Percentiles rank a stretch among this genome's conserved stretches.
phyloP scores from a whole-genome alignment of 2,797 vertebrate genomes.

The Pseudochromis fuscus region DNA sequence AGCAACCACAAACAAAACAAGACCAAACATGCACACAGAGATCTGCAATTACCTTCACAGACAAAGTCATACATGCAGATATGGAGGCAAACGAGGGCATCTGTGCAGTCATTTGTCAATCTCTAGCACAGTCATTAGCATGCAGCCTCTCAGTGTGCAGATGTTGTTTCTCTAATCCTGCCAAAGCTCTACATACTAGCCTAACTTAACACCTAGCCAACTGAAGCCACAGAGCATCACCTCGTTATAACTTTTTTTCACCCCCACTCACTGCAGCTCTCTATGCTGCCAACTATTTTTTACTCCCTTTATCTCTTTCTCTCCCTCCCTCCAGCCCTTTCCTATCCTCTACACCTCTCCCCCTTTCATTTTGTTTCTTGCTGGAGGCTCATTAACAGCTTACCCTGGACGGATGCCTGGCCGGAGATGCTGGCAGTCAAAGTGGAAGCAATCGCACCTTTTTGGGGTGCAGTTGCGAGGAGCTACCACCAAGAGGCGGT shows the following conservation, averaged over 20 bases:
- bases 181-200: slow-evolving; percentile 40
- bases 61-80: slow-evolving; percentile 1
- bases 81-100: neutral
- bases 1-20: neutral
- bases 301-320: neutral
- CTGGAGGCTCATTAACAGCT: slow-evolving; percentile 70
- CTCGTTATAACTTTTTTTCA: slow-evolving; percentile 53
- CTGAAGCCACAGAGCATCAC: slow-evolving; percentile 43
- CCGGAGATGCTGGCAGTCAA: slow-evolving; percentile 56
- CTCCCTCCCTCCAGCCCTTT: slow-evolving; percentile 31
- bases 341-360: slow-evolving; percentile 31
- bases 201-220: slow-evolving; percentile 40
- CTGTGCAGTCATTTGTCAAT: slow-evolving; percentile 32
- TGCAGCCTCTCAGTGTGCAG: slow-evolving; percentile 30
- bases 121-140: slow-evolving; percentile 34
- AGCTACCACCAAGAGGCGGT: slow-evolving; percentile 54
- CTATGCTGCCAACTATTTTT: slow-evolving; percentile 37
- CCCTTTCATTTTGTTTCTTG: slow-evolving; percentile 54
- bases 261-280: slow-evolving; percentile 36
- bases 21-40: neutral
- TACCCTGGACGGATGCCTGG: slow-evolving; percentile 62
- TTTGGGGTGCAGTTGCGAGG: slow-evolving; percentile 25
- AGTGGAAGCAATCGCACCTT: slow-evolving; percentile 17
- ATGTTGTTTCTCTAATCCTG: slow-evolving; percentile 55
- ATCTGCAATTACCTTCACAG: neutral